Base-by-base conservation (phyloP, 53 echinoderm and acorn worm species). In the Hippasteria phrygiana region DNA sequence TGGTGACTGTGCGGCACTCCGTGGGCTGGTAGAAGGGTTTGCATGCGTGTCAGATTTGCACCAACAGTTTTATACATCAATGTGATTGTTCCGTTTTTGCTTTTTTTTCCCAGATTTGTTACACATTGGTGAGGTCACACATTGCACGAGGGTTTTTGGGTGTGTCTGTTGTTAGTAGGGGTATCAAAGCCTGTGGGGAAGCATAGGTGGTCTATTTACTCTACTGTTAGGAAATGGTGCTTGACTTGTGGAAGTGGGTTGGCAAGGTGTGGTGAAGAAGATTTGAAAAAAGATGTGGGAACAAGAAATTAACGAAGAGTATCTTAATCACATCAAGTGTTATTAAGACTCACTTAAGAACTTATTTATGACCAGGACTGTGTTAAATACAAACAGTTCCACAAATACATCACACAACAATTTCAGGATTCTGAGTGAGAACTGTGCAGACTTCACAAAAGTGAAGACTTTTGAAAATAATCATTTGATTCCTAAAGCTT, bases 1-100 rank as follows among this genome's bases (percentile, higher is more conserved):
- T 89, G 51, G 97, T 96, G 55, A 96, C 92, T 27, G 95, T 92
- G 63, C 92, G 88, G 33, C 78, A 80, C 83, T 96, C 97, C 43
- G 97, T 96, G 69, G 97, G 97, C 97, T 96, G 90, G 13, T 41
- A 28, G 41, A n/a, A 2, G 43, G 35, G 74, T 81, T 73, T 73
- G 73, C 73, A 73, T 51, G 71, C 34, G 33, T 50, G 47, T 36
- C 28, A 78, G 56, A 55, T 55, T 78, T 32, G 48, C 51, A 69
- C 43, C 46, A 42, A 62, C 5, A 45, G 40, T 38, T 45, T 34
- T 32, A 48, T 18, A 46, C 20, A 20, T 33, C 26, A 59, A 26
- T n/a, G n/a, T n/a, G 40, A 71, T 4, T 13, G 32, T 6, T 14
- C 27, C 8, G 0, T 43, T 40, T 80, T 80, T 9, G 32, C 16